Evolutionary conservation across 2,888 invertebrate species (phyloP).

Genomic region (Xestia rhomboidea): DNA sequence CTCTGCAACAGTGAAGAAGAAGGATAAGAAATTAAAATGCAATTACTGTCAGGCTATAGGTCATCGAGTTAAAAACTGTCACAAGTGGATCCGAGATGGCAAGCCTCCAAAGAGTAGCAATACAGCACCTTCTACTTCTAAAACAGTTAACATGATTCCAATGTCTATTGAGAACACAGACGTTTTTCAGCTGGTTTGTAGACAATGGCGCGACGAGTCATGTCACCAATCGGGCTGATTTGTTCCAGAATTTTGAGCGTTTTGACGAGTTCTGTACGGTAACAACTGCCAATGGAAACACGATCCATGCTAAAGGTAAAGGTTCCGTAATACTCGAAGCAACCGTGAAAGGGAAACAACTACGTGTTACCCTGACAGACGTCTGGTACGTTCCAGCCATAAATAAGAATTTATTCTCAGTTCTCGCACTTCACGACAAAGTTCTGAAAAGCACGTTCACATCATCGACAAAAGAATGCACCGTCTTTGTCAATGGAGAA

Average conservation of each 20-base stretch:
- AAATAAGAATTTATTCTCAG: slow-evolving; percentile 1
- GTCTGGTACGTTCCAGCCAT: slow-evolving; percentile 1
- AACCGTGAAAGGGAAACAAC: not conserved
- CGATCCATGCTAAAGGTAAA: slow-evolving; percentile 6
- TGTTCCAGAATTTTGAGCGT: slow-evolving; percentile 1
- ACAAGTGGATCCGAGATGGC: slow-evolving; percentile 1
- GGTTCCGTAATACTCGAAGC: not conserved
- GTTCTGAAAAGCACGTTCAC: not conserved
- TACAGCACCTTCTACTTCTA: not conserved
- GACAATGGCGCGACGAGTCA: not conserved
- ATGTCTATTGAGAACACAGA: not conserved
- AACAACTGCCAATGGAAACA: not conserved
- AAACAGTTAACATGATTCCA: not conserved
- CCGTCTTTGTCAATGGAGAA: slow-evolving; percentile 1
- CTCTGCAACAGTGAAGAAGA: not conserved
- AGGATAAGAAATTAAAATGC: not conserved
- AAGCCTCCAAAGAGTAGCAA: not conserved
- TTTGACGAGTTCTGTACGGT: not conserved
- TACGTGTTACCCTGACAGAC: not conserved
- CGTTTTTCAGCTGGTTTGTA: slow-evolving; percentile 4
- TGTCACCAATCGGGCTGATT: slow-evolving; percentile 2
- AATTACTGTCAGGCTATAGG: slow-evolving; percentile 1
- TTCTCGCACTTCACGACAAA: not conserved
- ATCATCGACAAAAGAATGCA: not conserved
- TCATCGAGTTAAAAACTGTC: slow-evolving; percentile 1